phyloP scores from a whole-genome alignment of 2,888 invertebrate species.

The Clostera curtula region DNA sequence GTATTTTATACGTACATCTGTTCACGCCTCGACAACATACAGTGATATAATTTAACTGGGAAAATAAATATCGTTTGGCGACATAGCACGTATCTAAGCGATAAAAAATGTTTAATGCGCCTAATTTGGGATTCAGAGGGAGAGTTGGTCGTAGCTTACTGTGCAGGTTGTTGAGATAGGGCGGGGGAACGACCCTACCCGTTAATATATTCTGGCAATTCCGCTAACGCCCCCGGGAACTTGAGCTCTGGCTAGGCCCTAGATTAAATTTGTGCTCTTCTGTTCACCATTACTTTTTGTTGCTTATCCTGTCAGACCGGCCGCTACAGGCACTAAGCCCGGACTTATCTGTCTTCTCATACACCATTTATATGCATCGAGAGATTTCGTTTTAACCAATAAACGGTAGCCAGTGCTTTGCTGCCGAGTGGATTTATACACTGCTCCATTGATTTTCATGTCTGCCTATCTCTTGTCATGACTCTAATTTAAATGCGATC shows the following conservation, averaged over 20 bases:
- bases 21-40: no score
- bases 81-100: slow-evolving; percentile 13
- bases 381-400: slow-evolving; percentile 7
- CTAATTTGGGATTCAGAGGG: slow-evolving; percentile 39
- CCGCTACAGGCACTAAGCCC: slow-evolving; percentile 13
- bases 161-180: slow-evolving; percentile 58
- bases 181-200: slow-evolving; percentile 39
- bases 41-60: no score
- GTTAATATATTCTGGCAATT: slow-evolving; percentile 67
- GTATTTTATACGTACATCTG: no score
- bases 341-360: slow-evolving; percentile 14
- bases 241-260: slow-evolving; percentile 40
- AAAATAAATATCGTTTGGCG: no score
- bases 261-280: slow-evolving; percentile 60
- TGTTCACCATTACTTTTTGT: slow-evolving; percentile 48
- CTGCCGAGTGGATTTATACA: no score
- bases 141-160: slow-evolving; percentile 46
- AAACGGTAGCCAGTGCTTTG: no score
- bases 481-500: no score
- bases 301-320: slow-evolving; percentile 30
- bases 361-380: slow-evolving; percentile 5
- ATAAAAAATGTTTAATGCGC: slow-evolving; percentile 22
- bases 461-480: no score
- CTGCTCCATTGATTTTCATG: no score
- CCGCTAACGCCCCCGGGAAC: slow-evolving; percentile 41